Evolutionary conservation across 2,113 vertebrate species (phyloP).

Genomic region (Climacteris rufus): DNA sequence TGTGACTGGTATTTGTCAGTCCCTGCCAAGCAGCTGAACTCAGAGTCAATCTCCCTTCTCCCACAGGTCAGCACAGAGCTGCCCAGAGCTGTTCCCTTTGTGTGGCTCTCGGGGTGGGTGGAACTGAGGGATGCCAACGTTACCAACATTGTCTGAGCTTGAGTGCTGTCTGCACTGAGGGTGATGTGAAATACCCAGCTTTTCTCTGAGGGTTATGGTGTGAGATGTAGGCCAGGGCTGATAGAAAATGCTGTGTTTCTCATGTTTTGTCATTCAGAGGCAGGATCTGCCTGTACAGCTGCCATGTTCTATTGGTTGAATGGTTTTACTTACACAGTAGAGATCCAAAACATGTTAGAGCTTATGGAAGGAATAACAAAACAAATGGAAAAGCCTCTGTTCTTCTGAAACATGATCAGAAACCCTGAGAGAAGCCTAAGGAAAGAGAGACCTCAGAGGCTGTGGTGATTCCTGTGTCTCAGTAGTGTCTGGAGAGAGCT

Average conservation of each 20-base stretch:
- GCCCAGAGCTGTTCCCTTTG: not conserved
- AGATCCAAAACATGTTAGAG: not conserved
- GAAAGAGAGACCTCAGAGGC: not conserved
- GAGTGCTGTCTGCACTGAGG: not conserved
- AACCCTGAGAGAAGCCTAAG: not conserved
- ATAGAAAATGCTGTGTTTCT: fast-evolving
- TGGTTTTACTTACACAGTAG: not conserved
- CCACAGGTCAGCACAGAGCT: not conserved
- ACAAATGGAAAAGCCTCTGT: not conserved
- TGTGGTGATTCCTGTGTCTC: not conserved
- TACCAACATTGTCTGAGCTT: fast-evolving
- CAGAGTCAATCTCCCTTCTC: not conserved
- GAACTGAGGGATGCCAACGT: not conserved
- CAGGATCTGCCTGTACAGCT: not conserved
- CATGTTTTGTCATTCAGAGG: not conserved
- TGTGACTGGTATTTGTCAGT: not conserved
- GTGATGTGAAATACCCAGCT: not conserved
- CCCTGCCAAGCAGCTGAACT: not conserved
- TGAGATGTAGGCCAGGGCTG: not conserved
- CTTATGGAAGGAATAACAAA: not conserved
- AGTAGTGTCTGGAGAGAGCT: not conserved
- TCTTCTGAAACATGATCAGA: not conserved
- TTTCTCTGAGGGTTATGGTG: not conserved
- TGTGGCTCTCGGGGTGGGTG: not conserved
- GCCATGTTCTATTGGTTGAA: not conserved